Percentiles rank a stretch among this genome's conserved stretches.
phyloP scores from a whole-genome alignment of 2,797 vertebrate genomes.

The Etheostoma nigrum region DNA sequence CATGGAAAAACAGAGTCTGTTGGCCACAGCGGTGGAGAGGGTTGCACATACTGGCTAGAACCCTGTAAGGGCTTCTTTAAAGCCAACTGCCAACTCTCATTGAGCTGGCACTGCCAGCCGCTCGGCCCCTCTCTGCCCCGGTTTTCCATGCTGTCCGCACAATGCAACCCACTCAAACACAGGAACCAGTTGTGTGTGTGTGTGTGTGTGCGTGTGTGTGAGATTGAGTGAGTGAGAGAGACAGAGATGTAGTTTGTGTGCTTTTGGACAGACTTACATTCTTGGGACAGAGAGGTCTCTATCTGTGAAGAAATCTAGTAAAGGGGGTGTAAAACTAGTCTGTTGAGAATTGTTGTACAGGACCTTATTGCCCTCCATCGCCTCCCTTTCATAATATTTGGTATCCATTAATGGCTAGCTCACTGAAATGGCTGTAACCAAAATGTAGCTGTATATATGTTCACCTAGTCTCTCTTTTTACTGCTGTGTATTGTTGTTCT shows the following conservation, averaged over 20 bases:
- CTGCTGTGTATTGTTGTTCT: background rate
- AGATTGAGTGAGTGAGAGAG: background rate
- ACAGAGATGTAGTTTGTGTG: slow-evolving; percentile 26
- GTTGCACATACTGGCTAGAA: slow-evolving; percentile 34
- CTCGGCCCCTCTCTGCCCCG: slow-evolving; percentile 52
- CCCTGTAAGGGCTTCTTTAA: slow-evolving; percentile 54
- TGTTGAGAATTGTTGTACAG: slow-evolving; percentile 17
- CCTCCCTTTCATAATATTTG: background rate
- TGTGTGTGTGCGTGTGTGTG: slow-evolving; percentile 1
- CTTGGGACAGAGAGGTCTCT: slow-evolving; percentile 66
- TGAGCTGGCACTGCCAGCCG: slow-evolving; percentile 72
- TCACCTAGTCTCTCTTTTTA: background rate
- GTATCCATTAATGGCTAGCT: background rate
- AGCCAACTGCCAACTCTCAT: slow-evolving; percentile 54
- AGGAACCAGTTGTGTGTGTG: slow-evolving; percentile 28
- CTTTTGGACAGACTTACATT: slow-evolving; percentile 57
- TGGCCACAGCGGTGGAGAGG: slow-evolving; percentile 25
- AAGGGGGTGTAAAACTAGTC: slow-evolving; percentile 9
- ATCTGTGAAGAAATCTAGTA: slow-evolving; percentile 59
- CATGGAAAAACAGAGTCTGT: slow-evolving; percentile 40
- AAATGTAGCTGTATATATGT: background rate
- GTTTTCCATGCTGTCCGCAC: slow-evolving; percentile 71
- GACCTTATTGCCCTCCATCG: background rate
- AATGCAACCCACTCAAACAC: slow-evolving; percentile 70
- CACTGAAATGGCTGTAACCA: background rate